Conservation (phyloP, 92 coral and sea anemone species). For the Siderastrea siderea region DNA sequence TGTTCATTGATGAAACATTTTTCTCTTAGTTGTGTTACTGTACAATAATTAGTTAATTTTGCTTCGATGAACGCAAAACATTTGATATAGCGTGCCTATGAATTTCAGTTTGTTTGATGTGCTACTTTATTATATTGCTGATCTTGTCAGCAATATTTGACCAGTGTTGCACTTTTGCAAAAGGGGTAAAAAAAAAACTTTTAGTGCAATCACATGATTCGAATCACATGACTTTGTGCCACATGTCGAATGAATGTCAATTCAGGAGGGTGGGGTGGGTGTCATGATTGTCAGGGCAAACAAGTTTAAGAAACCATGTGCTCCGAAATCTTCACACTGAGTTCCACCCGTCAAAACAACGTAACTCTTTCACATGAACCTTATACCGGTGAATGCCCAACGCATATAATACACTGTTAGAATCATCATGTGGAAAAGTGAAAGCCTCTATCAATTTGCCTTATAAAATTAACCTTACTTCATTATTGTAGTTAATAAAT, state of each 20-base stretch:
- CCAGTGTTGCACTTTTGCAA: background rate
- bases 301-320: constrained; percentile 34
- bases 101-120: constrained; percentile 43
- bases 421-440: background rate
- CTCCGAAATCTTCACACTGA: background rate
- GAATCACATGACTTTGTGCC: constrained; percentile 39
- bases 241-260: constrained; percentile 59
- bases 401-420: background rate
- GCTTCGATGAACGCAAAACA: background rate
- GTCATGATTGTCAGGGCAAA: constrained; percentile 8
- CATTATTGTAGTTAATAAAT: background rate
- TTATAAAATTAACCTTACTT: background rate
- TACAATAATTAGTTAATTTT: background rate
- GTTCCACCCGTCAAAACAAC: constrained; percentile 40
- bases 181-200: background rate
- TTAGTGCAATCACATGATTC: constrained; percentile 32
- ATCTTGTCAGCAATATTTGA: constrained; percentile 41
- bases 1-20: background rate
- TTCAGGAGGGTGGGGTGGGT: constrained; percentile 35
- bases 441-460: background rate
- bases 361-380: background rate
- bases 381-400: background rate
- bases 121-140: constrained; percentile 22
- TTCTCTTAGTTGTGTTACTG: background rate
- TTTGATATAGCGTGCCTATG: constrained; percentile 7